Percentiles rank a stretch among this genome's conserved stretches.
Evolutionary conservation across 2,113 vertebrate genomes (phyloP).

Genomic region (Polypterus bichir): DNA sequence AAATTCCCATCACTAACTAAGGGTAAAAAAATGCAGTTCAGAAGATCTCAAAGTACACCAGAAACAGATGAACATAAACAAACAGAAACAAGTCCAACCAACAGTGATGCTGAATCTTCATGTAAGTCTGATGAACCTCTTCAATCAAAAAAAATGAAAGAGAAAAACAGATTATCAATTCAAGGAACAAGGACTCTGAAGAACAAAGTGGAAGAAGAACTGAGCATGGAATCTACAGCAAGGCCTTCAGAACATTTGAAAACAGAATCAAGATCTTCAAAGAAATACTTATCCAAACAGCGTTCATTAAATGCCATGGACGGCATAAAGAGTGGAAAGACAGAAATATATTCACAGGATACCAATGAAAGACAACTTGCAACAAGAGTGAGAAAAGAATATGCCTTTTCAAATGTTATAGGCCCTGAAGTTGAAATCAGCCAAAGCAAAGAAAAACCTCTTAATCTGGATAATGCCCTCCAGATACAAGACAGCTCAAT

Average conservation of each 20-base stretch:
- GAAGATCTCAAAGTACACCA: slow-evolving; percentile 56
- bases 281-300: slow-evolving; percentile 26
- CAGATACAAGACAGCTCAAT: slow-evolving; percentile 42
- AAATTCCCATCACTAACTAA: slow-evolving; percentile 56
- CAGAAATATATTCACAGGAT: slow-evolving; percentile 20
- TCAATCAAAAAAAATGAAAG: slow-evolving; percentile 46
- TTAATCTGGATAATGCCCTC: slow-evolving; percentile 38
- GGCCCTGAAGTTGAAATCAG: slow-evolving; percentile 20
- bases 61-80: slow-evolving; percentile 59
- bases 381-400: slow-evolving; percentile 20
- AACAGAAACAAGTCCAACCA: slow-evolving; percentile 54
- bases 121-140: slow-evolving; percentile 46
- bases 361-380: slow-evolving; percentile 16
- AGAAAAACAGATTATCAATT: slow-evolving; percentile 39
- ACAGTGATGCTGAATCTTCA: slow-evolving; percentile 57
- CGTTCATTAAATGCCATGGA: slow-evolving; percentile 28
- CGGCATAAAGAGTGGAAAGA: slow-evolving; percentile 22
- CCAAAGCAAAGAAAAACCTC: slow-evolving; percentile 37
- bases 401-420: slow-evolving; percentile 18
- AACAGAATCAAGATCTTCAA: slow-evolving; percentile 22
- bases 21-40: slow-evolving; percentile 44
- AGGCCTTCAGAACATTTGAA: slow-evolving; percentile 22
- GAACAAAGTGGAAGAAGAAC: slow-evolving; percentile 48
- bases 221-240: slow-evolving; percentile 25
- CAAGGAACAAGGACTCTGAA: slow-evolving; percentile 36